Evolutionary conservation across 1,140 invertebrate genomes (phyloP).

Genomic region (Muscidifurax raptorellus): DNA sequence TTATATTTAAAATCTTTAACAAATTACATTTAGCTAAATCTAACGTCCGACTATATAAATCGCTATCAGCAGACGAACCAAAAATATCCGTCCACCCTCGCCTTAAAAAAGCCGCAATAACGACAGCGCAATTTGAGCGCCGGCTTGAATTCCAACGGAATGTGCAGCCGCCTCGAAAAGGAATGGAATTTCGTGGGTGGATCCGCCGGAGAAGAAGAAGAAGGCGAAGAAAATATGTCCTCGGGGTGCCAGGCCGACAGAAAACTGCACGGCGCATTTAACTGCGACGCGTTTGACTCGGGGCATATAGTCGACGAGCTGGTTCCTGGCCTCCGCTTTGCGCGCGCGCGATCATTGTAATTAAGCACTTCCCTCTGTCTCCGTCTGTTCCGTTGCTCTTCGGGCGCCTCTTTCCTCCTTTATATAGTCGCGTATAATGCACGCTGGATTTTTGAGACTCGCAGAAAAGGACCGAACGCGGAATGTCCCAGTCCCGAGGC

Average conservation of each 20-base stretch:
- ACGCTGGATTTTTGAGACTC: not conserved
- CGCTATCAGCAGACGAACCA: not conserved
- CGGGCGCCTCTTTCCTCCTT: constrained; percentile 44
- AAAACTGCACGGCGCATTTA: constrained; percentile 30
- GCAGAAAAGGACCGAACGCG: not conserved
- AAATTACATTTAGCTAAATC: too few species aligned
- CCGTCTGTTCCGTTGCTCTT: constrained; percentile 51
- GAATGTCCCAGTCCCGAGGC: not conserved
- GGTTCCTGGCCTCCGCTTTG: not conserved
- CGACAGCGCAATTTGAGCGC: not conserved
- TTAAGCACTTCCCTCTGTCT: constrained; percentile 50
- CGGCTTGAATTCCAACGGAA: not conserved
- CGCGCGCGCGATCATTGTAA: constrained; percentile 61
- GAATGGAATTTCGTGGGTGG: constrained; percentile 65
- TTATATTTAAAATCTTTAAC: too few species aligned
- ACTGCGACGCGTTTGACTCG: constrained; percentile 53
- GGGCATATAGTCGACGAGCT: constrained; percentile 18
- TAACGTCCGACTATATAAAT: too few species aligned
- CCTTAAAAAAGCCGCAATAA: not conserved
- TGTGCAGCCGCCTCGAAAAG: not conserved
- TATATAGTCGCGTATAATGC: not conserved
- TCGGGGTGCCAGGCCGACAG: constrained; percentile 42
- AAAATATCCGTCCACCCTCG: not conserved
- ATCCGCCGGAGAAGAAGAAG: constrained; percentile 40
- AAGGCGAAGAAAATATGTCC: constrained; percentile 55